phyloP scores from a whole-genome alignment of 2,888 invertebrate genomes.

The Netelia inedita region DNA sequence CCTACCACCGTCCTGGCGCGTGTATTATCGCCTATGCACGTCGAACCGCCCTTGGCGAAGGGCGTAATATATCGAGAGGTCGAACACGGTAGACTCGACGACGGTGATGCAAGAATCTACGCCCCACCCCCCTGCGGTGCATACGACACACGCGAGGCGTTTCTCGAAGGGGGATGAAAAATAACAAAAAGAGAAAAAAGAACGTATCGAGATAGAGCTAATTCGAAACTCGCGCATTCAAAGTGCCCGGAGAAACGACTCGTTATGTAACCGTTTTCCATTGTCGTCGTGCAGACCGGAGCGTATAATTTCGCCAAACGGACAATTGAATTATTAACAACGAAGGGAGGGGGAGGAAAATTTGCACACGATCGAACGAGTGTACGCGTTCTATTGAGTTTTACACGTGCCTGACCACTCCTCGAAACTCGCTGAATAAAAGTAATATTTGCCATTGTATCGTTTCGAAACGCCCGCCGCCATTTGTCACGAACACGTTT shows the following conservation, averaged over 20 bases:
- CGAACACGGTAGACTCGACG: no score
- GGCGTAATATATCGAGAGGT: no score
- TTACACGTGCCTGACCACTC: no score
- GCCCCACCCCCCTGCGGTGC: background rate
- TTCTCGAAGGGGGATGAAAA: slow-evolving; percentile 1
- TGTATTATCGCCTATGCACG: background rate
- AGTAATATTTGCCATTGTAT: background rate
- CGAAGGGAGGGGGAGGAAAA: slow-evolving; percentile 42
- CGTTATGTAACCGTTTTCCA: slow-evolving; percentile 21
- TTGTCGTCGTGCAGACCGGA: slow-evolving; percentile 23
- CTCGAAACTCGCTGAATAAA: background rate
- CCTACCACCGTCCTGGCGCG: background rate
- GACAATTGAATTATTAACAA: slow-evolving; percentile 23
- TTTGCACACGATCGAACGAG: background rate
- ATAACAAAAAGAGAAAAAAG: background rate
- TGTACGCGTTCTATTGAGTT: no score
- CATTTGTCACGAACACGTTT: no score
- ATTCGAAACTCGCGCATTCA: slow-evolving; percentile 37
- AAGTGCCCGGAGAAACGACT: slow-evolving; percentile 59
- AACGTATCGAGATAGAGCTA: slow-evolving; percentile 9
- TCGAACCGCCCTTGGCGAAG: no score
- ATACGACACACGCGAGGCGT: background rate
- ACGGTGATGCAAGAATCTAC: no score
- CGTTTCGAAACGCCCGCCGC: background rate
- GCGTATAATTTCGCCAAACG: slow-evolving; percentile 55